These are phyloP conservation scores for Ips typographus DNA, from an alignment of 1,140 invertebrate genomes.

Conservation along the genomic window DNA sequence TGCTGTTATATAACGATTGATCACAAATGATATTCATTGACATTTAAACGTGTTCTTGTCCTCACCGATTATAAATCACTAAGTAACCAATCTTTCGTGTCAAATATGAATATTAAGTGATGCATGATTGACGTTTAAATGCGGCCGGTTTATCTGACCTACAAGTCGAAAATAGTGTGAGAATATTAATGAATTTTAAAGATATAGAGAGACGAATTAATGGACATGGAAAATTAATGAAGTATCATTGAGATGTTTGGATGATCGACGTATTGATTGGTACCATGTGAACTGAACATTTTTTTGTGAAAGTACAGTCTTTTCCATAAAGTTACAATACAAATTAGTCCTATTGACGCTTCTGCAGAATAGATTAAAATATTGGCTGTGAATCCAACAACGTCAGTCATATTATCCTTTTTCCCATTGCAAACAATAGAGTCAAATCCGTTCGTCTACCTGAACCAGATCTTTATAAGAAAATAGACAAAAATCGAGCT, in stretches of 20 bases:
- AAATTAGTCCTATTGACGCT: no score
- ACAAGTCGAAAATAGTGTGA: slow-evolving; percentile 30
- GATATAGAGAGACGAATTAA: slow-evolving; percentile 13
- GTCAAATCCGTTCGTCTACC: slow-evolving; percentile 26
- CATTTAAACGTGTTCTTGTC: slow-evolving; percentile 47
- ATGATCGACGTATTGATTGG: not conserved
- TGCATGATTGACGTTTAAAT: slow-evolving; percentile 51
- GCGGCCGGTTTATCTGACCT: slow-evolving; percentile 29
- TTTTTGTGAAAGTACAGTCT: no score
- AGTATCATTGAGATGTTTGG: slow-evolving; percentile 15
- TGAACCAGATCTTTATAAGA: slow-evolving; percentile 27
- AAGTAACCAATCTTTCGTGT: slow-evolving; percentile 46
- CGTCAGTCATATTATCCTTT: not conserved
- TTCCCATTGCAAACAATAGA: slow-evolving; percentile 30
- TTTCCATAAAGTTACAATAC: no score
- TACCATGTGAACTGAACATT: not conserved
- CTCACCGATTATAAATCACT: slow-evolving; percentile 49
- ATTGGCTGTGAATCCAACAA: no score
- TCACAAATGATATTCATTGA: not conserved
- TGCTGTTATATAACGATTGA: not conserved
- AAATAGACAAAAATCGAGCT: slow-evolving; percentile 35
- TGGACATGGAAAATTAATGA: slow-evolving; percentile 16
- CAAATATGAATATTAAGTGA: slow-evolving; percentile 50
- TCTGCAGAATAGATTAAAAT: no score
- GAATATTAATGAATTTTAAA: slow-evolving; percentile 33